Evolutionary conservation across 2,888 invertebrate species (phyloP), one percentile per base, ranked within the genome.

Genomic region (Noctuana brunneofusca): DNA sequence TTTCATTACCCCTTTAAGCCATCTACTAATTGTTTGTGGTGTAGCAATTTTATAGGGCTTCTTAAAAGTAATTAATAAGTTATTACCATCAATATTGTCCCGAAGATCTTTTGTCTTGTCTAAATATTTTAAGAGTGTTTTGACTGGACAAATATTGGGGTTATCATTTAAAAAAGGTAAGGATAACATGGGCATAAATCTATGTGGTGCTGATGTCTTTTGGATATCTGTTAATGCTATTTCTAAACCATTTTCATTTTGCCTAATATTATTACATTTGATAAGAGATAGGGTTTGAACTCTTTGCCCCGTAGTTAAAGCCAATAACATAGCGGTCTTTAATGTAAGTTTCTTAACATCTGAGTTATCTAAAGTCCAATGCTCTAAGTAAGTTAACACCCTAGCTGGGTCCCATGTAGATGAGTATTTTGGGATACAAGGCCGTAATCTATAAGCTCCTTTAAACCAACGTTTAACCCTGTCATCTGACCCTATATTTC

Each of bases 1-100:
- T 43, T 43, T 43, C 43, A 43, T 43, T 43, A 43, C 43, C 3
- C 18, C 43, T 18, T 43, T 43, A 43, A 43, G 43, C 43, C 43
- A 43, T 43, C 43, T 43, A 18, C 43, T 43, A 16, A 43, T 43
- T 43, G 43, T 43, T 43, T 43, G 43, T 9, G 43, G 0, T 43
- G 1, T 43, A 8, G 43, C 43, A 18, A 43, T 18, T 43, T 18
- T 43, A 43, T 43, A 11, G 3, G 43, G 18, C 11, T 43, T 43
- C 9, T 43, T 43, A 18, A 18, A 16, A 11, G 18, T 43, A 43
- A 43, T 8, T 3, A 43, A 18, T 43, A 43, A 43, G 11, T 43
- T 18, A 43, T 43, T 43, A 9, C 18, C 11, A 43, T 6, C 20
- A 18, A 43, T 43, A 11, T 43, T 43, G 4, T 18, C 6, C 12